A percentile compares a stretch with the other conserved stretches of the same genome.
phyloP scores from a whole-genome alignment of 1,140 invertebrate species.

The Whitmania pigra region DNA sequence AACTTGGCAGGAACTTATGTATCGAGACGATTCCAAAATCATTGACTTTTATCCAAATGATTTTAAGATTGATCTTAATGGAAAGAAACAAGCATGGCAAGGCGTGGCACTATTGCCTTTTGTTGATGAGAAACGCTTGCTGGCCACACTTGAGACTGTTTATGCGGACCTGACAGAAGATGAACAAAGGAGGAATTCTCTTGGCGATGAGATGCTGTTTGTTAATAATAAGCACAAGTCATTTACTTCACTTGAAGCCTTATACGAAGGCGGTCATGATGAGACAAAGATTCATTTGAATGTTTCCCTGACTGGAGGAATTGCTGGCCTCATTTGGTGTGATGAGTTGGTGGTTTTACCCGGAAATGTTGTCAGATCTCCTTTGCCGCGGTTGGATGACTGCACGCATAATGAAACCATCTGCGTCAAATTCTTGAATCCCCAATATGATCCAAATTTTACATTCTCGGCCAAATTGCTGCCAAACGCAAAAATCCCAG shows the following conservation, averaged over 20 bases:
- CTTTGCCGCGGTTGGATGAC: conserved; percentile 31
- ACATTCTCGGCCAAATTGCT: conserved; percentile 65
- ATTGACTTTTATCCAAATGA: conserved; percentile 98
- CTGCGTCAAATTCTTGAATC: conserved; percentile 67
- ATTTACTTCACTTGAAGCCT: conserved; percentile 55
- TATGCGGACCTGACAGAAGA: conserved; percentile 64
- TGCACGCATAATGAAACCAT: conserved; percentile 33
- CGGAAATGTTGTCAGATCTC: conserved; percentile 34
- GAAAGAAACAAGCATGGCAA: conserved; percentile 99
- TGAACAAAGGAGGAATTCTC: conserved; percentile 58
- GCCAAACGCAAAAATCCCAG: conserved; percentile 53
- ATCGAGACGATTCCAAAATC: conserved; percentile 75
- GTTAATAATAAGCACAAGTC: conserved; percentile 55
- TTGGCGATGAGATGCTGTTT: conserved; percentile 68
- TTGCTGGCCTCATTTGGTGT: conserved; percentile 36
- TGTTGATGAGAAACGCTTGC: conserved; percentile 83
- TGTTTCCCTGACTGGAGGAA: conserved; percentile 33
- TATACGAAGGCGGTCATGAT: conserved; percentile 51
- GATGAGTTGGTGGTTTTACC: conserved; percentile 33
- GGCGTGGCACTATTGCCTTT: conserved; percentile 94
- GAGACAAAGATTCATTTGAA: conserved; percentile 26
- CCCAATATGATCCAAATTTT: conserved; percentile 58
- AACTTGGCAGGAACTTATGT: conserved; percentile 86
- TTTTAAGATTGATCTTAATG: conserved; percentile 94
- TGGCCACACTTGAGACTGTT: conserved; percentile 68